These are phyloP conservation scores for Varroa destructor DNA, from an alignment of 1,140 invertebrate species.

Conservation along the genomic window DNA sequence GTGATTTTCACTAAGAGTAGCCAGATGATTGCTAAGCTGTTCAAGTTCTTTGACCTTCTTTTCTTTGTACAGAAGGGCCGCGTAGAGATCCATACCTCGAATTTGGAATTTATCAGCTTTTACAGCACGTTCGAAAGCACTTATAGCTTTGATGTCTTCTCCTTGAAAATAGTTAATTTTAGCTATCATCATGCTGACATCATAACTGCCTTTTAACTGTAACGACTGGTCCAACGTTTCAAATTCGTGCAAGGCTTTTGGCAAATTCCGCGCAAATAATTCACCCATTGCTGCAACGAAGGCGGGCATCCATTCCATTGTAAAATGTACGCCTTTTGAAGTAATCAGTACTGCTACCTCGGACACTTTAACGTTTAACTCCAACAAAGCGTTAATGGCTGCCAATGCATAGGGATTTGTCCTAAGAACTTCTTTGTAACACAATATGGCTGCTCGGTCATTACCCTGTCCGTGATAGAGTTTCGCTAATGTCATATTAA, in stretches of 20 bases:
- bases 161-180: conserved; percentile 19
- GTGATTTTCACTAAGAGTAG: conserved; percentile 34
- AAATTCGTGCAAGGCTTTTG: conserved; percentile 9
- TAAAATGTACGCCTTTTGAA: conserved; percentile 14
- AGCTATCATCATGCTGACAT: conserved; percentile 13
- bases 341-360: conserved; percentile 44
- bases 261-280: background rate
- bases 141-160: conserved; percentile 28
- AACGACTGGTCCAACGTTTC: background rate
- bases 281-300: conserved; percentile 13
- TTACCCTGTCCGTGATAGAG: conserved; percentile 56
- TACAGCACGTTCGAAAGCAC: conserved; percentile 34
- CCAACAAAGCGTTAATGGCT: conserved; percentile 52
- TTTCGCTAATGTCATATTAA: conserved; percentile 58
- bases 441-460: conserved; percentile 55
- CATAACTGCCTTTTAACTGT: conserved; percentile 5
- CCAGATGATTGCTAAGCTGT: conserved; percentile 35
- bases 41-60: conserved; percentile 44
- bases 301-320: conserved; percentile 23
- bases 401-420: conserved; percentile 61
- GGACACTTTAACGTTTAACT: conserved; percentile 53
- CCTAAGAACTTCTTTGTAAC: conserved; percentile 59
- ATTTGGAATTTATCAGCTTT: conserved; percentile 35
- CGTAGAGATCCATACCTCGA: conserved; percentile 45
- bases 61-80: conserved; percentile 43